Evolutionary conservation across 1,140 invertebrate genomes (phyloP), one percentile per base, ranked within the genome.

Genomic region (Notospermus geniculatus): DNA sequence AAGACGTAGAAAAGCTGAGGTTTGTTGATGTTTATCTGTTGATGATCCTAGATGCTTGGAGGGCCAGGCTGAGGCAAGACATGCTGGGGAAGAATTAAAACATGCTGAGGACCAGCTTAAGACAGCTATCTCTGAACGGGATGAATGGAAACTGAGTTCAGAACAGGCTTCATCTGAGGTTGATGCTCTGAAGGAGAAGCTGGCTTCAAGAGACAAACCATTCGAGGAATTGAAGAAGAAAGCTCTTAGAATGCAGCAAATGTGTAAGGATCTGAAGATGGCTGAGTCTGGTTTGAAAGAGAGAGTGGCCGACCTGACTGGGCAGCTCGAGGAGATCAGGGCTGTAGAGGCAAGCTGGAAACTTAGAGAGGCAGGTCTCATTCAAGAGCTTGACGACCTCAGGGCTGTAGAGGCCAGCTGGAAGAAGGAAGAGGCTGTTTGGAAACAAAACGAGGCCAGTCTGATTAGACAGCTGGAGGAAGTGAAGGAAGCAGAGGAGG

Each of bases 191-290:
- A 41, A 62, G 23, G 55, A 36, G 2, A 30, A 62, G 25, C 30
- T 58, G 13, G 13, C 11, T 56, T 41, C 30, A 19, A 28, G n/a
- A 15, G n/a, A 27, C 13, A 17, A 58, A 5, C 30, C 27, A 0
- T 45, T 57, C 32, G 22, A 13, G 84, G 86, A 67, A 81, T 88
- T 58, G 83, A 88, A 70, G 86, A 87, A 13, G 68, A 76, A 62
- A n/a, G 64, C 27, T 57, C 57, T 56, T 45, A 57, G 22, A 53
- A 41, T 28, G 52, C 60, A 63, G 36, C 17, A 57, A n/a, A 41
- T 41, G 54, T 22, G 25, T 32, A 55, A 63, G 27, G 41, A 58
- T 22, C 15, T 63, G 54, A 54, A 52, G 54, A 39, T 28, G 36
- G 60, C 56, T 61, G 57, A 54, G 25, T 55, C 62, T 28, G 59